A percentile compares a stretch with the other conserved stretches of the same genome.
Conservation (phyloP, 2,888 invertebrate genomes). For the Trilocha varians region DNA sequence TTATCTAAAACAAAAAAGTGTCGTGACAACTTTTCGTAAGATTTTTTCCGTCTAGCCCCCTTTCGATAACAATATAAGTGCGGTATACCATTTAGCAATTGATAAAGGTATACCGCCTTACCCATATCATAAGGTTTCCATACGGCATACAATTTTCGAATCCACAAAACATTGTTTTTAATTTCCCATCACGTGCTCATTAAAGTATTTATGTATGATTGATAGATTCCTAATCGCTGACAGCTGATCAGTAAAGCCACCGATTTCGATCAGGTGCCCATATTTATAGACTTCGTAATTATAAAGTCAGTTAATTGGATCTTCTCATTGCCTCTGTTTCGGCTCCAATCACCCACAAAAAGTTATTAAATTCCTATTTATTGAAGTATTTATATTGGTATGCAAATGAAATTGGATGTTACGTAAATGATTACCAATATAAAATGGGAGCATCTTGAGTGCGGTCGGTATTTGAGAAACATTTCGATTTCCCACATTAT, state of each 20-base stretch:
- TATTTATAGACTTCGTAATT: slow-evolving; percentile 6
- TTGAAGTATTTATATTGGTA: slow-evolving; percentile 4
- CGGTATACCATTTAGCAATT: not conserved
- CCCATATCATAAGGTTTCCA: not conserved
- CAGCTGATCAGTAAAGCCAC: slow-evolving; percentile 5
- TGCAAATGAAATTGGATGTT: slow-evolving; percentile 5
- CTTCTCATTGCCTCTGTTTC: slow-evolving; percentile 7
- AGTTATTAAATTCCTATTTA: slow-evolving; percentile 6
- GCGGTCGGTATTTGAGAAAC: not conserved
- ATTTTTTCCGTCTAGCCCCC: too few relatives aligned
- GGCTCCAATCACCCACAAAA: slow-evolving; percentile 6
- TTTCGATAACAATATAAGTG: not conserved
- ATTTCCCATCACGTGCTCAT: slow-evolving; percentile 4
- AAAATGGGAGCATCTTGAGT: slow-evolving; percentile 1
- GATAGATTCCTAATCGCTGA: slow-evolving; percentile 1
- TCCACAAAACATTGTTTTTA: slow-evolving; percentile 1
- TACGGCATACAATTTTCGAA: not conserved
- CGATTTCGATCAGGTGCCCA: slow-evolving; percentile 3
- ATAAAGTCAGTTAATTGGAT: slow-evolving; percentile 7
- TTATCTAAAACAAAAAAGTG: too few relatives aligned
- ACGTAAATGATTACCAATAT: slow-evolving; percentile 3
- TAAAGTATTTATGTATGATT: slow-evolving; percentile 4
- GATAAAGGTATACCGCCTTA: not conserved
- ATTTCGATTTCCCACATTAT: not conserved
- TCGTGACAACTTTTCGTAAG: too few relatives aligned